These are phyloP conservation scores for Noctuana brunneofusca DNA, from an alignment of 2,888 invertebrate genomes.

Conservation along the genomic window DNA sequence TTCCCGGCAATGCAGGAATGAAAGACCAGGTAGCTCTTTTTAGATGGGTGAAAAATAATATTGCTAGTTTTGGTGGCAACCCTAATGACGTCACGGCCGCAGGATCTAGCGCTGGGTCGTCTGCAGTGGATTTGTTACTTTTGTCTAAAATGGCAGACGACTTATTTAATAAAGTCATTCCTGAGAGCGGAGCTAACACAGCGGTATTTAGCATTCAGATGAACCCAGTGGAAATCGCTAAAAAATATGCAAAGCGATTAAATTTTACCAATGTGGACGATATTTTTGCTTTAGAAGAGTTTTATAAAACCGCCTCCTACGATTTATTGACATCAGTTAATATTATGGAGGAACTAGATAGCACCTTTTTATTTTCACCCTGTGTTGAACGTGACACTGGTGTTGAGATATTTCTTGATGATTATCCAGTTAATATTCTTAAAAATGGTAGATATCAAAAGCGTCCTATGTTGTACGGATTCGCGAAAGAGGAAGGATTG, in stretches of 20 bases:
- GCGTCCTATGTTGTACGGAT: constrained; percentile 52
- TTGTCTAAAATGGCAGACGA: constrained; percentile 49
- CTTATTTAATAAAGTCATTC: no score
- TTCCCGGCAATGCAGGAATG: constrained; percentile 64
- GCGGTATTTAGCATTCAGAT: constrained; percentile 48
- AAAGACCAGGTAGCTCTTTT: constrained; percentile 63
- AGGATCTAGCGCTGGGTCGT: constrained; percentile 59
- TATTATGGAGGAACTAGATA: constrained; percentile 39
- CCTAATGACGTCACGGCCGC: constrained; percentile 51
- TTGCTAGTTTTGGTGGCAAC: constrained; percentile 52
- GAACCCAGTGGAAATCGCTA: constrained; percentile 54
- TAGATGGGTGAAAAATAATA: constrained; percentile 49
- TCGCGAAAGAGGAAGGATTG: constrained; percentile 50
- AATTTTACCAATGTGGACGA: constrained; percentile 48
- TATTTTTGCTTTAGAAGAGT: constrained; percentile 49
- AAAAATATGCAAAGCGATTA: constrained; percentile 39
- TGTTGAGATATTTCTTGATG: constrained; percentile 46
- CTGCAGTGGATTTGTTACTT: constrained; percentile 53
- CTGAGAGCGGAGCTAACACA: constrained; percentile 53
- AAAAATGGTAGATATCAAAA: constrained; percentile 43
- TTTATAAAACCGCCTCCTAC: constrained; percentile 48
- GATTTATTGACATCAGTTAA: constrained; percentile 43
- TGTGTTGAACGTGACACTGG: constrained; percentile 45
- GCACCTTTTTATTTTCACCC: constrained; percentile 41
- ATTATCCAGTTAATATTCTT: constrained; percentile 50